Evolutionary conservation across 2,113 vertebrate species (phyloP), one percentile per base, ranked within the genome.

Genomic region (Corydoras sp.): DNA sequence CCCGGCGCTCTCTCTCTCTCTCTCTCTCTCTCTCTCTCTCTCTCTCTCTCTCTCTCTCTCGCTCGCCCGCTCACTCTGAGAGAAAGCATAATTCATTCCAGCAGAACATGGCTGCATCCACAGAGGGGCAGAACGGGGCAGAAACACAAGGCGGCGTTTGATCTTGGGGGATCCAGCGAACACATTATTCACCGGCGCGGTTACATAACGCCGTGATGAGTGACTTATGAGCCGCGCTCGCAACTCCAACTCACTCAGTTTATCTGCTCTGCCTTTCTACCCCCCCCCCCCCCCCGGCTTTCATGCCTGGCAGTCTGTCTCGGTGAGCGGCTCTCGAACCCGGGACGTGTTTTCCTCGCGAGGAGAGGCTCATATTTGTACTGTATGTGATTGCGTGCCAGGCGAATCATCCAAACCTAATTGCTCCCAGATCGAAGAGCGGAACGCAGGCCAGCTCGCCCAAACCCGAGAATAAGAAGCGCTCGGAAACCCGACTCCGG

Each of bases 371-470:
- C 53, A 24, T 71, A 67, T 76, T 76, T 76, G 63, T 72, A 76
- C 74, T 71, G 64, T 71, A 76, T 71, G 69, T 72, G 69, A 64
- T 76, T 71, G 24, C 5, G 18, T 62, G 69, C 68, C 74, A 76
- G 64, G 64, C 66, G 71, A 66, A 65, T 32, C 69, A 55, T 74
- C 69, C 64, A 55, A 68, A 51, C 62, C 51, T 68, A 72, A 72
- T 76, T 72, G 69, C 75, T 72, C 70, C 75, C 75, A 76, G 75
- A 76, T 61, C 65, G 58, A 74, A 65, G 14, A 29, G 71, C 50
- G 51, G 65, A 68, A 68, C 68, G 62, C 58, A 68, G 50, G 59
- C 65, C 65, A 74, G 50, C 18, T 24, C 18, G 18, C 18, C 18
- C 18, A 24, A 24, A 24, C 18, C 18, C 1, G 18, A 24, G 18